Evolutionary conservation across 2,797 vertebrate species (phyloP), one percentile per base, ranked within the genome.

Genomic region (Lacerta bilineata): DNA sequence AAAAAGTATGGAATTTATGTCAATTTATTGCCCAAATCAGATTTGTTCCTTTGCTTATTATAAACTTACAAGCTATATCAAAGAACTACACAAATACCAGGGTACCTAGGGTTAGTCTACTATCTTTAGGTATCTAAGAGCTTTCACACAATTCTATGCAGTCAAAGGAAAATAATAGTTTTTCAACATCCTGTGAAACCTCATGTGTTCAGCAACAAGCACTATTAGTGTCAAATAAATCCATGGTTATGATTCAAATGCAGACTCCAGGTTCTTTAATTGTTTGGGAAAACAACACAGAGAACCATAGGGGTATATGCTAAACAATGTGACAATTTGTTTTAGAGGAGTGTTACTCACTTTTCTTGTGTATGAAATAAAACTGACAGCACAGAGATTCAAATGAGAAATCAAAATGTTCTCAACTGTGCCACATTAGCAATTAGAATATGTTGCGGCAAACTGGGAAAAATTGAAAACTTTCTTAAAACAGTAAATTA

Each of bases 401-500:
- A 86, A 41, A 90, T 94, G 92, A 94, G 43, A 75, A 95, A 94
- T 89, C 80, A 87, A 93, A 92, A 87, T 89, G 74, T 79, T 91
- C 91, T 90, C 27, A 87, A 25, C 84, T 82, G 71, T 92, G 95
- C 92, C 91, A 2, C 0, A 36, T 66, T 87, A 87, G 43, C 82
- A 95, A 94, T 93, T 91, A 91, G 90, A 91, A 77, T 75, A 75
- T 91, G 93, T 87, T 90, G 59, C 88, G 81, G 89, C 93, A 91
- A 90, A 91, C 68, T 93, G 88, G 50, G 41, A 87, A 74, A 93
- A 8, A 1, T 59, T 61, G 91, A 92, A 91, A 92, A 90, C 27
- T 87, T 78, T 96, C 84, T 92, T 92, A 92, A 68, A 91, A 76
- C 87, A 95, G 91, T 92, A 94, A 94, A 93, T 94, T 92, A 87